A percentile compares a stretch with the other conserved stretches of the same genome.
Conservation (phyloP, 2,888 invertebrate species). For the Athalia circularis region DNA sequence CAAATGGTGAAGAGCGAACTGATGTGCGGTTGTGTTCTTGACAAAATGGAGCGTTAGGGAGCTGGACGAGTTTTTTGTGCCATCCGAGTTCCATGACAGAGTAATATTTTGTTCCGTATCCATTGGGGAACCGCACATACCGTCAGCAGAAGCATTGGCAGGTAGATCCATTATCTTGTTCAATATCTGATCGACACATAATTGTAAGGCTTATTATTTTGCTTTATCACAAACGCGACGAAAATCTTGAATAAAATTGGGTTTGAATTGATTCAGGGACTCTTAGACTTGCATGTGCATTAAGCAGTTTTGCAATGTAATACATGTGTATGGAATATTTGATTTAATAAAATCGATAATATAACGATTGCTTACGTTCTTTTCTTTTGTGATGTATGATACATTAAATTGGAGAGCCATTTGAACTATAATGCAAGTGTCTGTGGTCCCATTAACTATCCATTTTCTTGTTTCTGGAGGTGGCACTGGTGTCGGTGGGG, state of each 20-base stretch:
- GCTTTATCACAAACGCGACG: neutral
- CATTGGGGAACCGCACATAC: slow-evolving; percentile 68
- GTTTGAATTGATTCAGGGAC: neutral
- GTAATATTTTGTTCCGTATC: slow-evolving; percentile 67
- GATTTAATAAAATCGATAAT: neutral
- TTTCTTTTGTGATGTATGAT: slow-evolving; percentile 74
- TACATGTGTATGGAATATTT: neutral
- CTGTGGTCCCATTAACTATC: slow-evolving; percentile 74
- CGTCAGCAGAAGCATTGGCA: slow-evolving; percentile 63
- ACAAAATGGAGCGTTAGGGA: slow-evolving; percentile 73
- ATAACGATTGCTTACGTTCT: slow-evolving; percentile 56
- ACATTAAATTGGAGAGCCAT: slow-evolving; percentile 82
- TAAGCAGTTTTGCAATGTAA: neutral
- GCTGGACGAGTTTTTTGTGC: slow-evolving; percentile 53
- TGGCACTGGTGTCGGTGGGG: slow-evolving; percentile 51
- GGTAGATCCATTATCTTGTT: slow-evolving; percentile 73
- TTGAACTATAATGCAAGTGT: slow-evolving; percentile 80
- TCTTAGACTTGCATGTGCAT: neutral
- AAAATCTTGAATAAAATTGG: neutral
- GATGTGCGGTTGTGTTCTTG: slow-evolving; percentile 67
- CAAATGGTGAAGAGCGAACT: slow-evolving; percentile 63
- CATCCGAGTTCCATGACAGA: slow-evolving; percentile 70
- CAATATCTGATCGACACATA: slow-evolving; percentile 65
- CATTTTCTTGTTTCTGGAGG: slow-evolving; percentile 75
- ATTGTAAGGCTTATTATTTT: neutral